Evolutionary conservation across 1,140 invertebrate species (phyloP).

Genomic region (Nixonia krombeini): DNA sequence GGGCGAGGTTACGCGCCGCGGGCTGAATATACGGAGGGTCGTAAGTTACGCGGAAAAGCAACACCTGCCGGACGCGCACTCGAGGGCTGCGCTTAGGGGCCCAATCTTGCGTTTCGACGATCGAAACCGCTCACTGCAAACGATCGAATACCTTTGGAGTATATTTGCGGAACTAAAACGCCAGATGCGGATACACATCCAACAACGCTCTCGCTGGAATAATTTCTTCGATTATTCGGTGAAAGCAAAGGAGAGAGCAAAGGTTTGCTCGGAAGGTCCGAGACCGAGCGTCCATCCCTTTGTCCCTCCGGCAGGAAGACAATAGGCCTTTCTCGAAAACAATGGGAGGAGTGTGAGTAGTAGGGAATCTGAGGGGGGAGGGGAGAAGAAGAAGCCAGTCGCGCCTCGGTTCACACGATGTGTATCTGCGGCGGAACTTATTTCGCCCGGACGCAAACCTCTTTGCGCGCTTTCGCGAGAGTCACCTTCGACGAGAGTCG

Average conservation of each 20-base stretch:
- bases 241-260: too few species aligned
- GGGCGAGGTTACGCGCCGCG: constrained; percentile 1
- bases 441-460: constrained; percentile 2
- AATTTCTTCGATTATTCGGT: too few species aligned
- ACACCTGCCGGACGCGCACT: constrained; percentile 50
- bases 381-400: constrained; percentile 16
- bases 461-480: constrained; percentile 7
- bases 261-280: too few species aligned
- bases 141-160: too few species aligned
- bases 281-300: constrained; percentile 7
- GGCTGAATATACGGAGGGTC: constrained; percentile 14
- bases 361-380: too few species aligned
- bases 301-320: constrained; percentile 10
- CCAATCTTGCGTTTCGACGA: too few species aligned
- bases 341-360: constrained; percentile 22
- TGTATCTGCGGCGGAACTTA: constrained; percentile 32
- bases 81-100: too few species aligned
- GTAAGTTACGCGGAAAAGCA: constrained; percentile 45
- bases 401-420: constrained; percentile 46
- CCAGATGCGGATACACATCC: too few species aligned
- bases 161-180: too few species aligned
- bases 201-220: too few species aligned
- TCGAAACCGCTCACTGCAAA: too few species aligned
- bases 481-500: constrained; percentile 4
- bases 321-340: constrained; percentile 31